Percentiles rank a stretch among this genome's conserved stretches.
phyloP scores from a whole-genome alignment of 2,888 invertebrate species.

The Pecten maximus region DNA sequence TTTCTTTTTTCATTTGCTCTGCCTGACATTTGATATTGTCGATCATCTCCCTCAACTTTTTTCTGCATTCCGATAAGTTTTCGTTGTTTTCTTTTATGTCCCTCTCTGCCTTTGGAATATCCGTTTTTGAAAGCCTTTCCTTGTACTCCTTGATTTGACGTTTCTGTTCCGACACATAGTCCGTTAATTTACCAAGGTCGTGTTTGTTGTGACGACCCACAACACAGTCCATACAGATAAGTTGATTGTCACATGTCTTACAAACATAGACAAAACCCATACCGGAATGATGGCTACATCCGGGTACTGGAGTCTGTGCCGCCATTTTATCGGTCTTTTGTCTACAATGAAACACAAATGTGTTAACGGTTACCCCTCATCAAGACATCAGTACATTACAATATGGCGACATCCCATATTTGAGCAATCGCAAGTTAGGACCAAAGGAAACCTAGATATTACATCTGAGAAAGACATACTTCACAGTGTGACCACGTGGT shows the following conservation, averaged over 20 bases:
- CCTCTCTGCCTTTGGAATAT: background rate
- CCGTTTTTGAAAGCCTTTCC: background rate
- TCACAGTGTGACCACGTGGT: too few species aligned
- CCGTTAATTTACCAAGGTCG: background rate
- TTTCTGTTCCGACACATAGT: background rate
- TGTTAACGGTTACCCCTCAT: too few species aligned
- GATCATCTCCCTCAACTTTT: background rate
- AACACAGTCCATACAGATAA: background rate
- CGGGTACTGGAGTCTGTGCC: background rate
- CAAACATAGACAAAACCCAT: background rate
- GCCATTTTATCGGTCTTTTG: background rate
- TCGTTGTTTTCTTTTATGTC: background rate
- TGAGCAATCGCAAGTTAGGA: too few species aligned
- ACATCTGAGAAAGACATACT: too few species aligned
- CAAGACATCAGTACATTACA: too few species aligned
- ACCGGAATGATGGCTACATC: background rate
- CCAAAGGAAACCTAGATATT: too few species aligned
- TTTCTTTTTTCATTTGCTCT: background rate
- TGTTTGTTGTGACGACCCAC: background rate
- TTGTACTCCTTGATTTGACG: background rate
- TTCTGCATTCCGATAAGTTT: background rate
- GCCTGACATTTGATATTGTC: background rate
- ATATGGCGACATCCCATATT: too few species aligned
- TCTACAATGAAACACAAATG: too few species aligned
- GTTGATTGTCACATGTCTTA: background rate